Evolutionary conservation across 2,797 vertebrate species (phyloP).

Genomic region (Hapalemur alaotrensis): DNA sequence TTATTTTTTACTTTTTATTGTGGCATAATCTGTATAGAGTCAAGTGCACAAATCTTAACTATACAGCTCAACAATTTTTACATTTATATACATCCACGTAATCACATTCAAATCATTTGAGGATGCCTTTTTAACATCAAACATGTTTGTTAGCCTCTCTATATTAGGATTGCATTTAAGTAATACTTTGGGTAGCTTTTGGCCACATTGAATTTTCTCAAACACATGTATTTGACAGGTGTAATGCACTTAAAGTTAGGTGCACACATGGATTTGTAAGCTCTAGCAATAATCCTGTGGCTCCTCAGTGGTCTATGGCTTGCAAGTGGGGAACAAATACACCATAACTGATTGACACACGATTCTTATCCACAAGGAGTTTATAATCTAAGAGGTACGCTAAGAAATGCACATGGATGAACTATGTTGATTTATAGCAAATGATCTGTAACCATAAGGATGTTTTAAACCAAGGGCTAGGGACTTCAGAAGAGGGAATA

Average conservation of each 20-base stretch:
- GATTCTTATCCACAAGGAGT: background rate
- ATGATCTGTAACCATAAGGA: background rate
- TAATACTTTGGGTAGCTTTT: background rate
- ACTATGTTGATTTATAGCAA: background rate
- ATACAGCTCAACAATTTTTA: background rate
- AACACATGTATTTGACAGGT: background rate
- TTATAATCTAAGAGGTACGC: background rate
- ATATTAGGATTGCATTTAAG: background rate
- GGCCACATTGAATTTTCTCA: background rate
- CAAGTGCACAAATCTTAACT: background rate
- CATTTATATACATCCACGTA: background rate
- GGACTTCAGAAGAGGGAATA: background rate
- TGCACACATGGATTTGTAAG: background rate
- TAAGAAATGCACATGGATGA: background rate
- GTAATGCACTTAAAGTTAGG: background rate
- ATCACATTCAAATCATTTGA: background rate
- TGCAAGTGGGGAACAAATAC: background rate
- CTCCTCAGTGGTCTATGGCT: background rate
- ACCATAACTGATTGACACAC: background rate
- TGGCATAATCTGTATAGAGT: background rate
- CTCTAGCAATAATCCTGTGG: background rate
- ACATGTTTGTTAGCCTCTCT: background rate
- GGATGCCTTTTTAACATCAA: background rate
- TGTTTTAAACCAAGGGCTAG: background rate
- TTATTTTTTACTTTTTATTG: slow-evolving; percentile 15